Evolutionary conservation across 2,113 vertebrate genomes (phyloP).

Genomic region (Alethe diademata): DNA sequence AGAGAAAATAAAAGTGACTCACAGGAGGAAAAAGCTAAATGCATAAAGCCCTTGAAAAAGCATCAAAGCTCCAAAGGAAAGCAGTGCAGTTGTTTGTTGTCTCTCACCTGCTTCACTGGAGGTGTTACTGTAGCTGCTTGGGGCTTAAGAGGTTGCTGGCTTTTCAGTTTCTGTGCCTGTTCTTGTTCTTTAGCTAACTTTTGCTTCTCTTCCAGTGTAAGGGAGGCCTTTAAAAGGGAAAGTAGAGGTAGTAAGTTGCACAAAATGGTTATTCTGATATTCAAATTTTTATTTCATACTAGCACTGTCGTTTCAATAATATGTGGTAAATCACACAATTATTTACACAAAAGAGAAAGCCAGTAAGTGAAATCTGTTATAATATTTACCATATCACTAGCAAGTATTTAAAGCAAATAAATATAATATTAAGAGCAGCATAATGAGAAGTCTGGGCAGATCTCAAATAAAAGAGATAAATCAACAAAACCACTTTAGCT

Average conservation of each 20-base stretch:
- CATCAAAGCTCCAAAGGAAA: not conserved
- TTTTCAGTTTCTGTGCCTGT: slow-evolving; percentile 93
- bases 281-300: not conserved
- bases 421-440: not conserved
- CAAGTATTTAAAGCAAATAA: not conserved
- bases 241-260: not conserved
- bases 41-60: not conserved
- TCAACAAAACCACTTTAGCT: not conserved
- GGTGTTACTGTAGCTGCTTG: slow-evolving; percentile 76
- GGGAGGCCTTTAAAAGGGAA: slow-evolving; percentile 79
- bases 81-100: not conserved
- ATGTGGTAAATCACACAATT: not conserved
- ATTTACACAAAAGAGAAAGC: not conserved
- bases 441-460: not conserved
- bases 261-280: not conserved
- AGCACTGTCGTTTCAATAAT: not conserved
- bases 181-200: slow-evolving; percentile 96
- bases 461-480: not conserved
- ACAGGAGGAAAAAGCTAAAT: not conserved
- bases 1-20: not conserved
- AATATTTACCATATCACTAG: not conserved
- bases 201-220: slow-evolving; percentile 97
- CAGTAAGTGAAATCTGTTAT: not conserved
- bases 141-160: slow-evolving; percentile 89
- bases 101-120: slow-evolving; percentile 76